Evolutionary conservation across 2,888 invertebrate species (phyloP), one percentile per base, ranked within the genome.

Genomic region (Callimorpha dominula): DNA sequence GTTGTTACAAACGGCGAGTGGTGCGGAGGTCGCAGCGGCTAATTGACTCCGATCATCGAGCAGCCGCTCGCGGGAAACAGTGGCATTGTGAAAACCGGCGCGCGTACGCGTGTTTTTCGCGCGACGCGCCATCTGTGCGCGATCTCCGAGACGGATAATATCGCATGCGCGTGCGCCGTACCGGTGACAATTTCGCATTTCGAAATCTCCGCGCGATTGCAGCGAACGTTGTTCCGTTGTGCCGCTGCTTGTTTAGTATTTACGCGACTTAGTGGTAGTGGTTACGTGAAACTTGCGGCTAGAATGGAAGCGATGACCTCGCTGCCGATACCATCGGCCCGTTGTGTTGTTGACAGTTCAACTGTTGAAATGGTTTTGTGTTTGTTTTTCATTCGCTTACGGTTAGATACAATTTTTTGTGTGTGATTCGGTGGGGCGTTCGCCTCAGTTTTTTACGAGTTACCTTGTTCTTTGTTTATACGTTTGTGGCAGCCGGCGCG

Each of bases 281-380:
- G 68, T 84, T 83, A 81, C 87, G 89, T 87, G 86, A 87, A 88
- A 84, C 86, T 86, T 85, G 86, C 75, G 82, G 80, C 85, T 87
- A 87, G 89, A 91, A 91, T 91, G 92, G 91, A 88, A 87, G 86
- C 92, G 89, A 90, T 90, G 94, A 92, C 93, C 93, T 92, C 92
- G 88, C 81, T 85, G 81, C 73, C 65, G 84, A 79, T 85, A 86
- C 87, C 87, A 83, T 85, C 81, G 82, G 76, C 79, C 83, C 79
- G 77, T 80, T 84, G 81, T 83, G 78, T 73, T 77, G 80, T 82
- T 85, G 83, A 81, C 84, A 76, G 79, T 83, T 78, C 76, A 68
- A 81, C 80, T 75, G 84, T 85, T 84, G 90, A 91, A 90, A 91
- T 91, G 93, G 91, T 92, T 93, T 91, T 93, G 93, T 92, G 94